These are phyloP conservation scores for Noctuana brunneofusca DNA, from an alignment of 2,888 invertebrate genomes.

Conservation along the genomic window DNA sequence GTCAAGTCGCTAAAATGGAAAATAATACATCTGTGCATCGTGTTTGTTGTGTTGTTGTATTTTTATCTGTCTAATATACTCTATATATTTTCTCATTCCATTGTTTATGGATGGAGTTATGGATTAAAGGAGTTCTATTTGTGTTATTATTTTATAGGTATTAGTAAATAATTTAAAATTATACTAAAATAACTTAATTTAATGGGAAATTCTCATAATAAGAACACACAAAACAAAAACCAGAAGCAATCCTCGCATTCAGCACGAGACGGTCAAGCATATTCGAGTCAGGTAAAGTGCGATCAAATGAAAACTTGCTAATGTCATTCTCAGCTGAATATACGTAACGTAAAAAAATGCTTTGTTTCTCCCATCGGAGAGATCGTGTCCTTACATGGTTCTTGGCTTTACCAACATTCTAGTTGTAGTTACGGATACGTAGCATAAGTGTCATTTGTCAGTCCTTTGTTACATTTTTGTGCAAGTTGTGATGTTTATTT, in stretches of 20 bases:
- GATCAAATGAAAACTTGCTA: slow-evolving; percentile 75
- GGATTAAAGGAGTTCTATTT: slow-evolving; percentile 48
- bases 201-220: slow-evolving; percentile 78
- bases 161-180: slow-evolving; percentile 22
- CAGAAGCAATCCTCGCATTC: slow-evolving; percentile 59
- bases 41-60: not conserved
- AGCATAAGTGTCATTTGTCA: slow-evolving; percentile 53
- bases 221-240: slow-evolving; percentile 56
- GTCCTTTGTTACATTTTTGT: slow-evolving; percentile 51
- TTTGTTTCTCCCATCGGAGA: slow-evolving; percentile 52
- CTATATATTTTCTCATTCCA: too few species aligned
- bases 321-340: slow-evolving; percentile 81
- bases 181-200: slow-evolving; percentile 50
- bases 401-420: slow-evolving; percentile 28
- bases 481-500: slow-evolving; percentile 46
- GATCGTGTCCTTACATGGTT: slow-evolving; percentile 40
- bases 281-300: slow-evolving; percentile 74
- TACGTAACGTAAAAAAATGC: slow-evolving; percentile 70
- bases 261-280: slow-evolving; percentile 69
- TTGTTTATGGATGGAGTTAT: slow-evolving; percentile 53
- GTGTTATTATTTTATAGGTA: slow-evolving; percentile 31
- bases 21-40: not conserved
- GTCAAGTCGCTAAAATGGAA: too few species aligned
- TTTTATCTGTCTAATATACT: slow-evolving; percentile 12
- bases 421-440: slow-evolving; percentile 37